These are phyloP conservation scores for Uloborus plumipes DNA, from an alignment of 2,888 invertebrate species.

Conservation along the genomic window DNA sequence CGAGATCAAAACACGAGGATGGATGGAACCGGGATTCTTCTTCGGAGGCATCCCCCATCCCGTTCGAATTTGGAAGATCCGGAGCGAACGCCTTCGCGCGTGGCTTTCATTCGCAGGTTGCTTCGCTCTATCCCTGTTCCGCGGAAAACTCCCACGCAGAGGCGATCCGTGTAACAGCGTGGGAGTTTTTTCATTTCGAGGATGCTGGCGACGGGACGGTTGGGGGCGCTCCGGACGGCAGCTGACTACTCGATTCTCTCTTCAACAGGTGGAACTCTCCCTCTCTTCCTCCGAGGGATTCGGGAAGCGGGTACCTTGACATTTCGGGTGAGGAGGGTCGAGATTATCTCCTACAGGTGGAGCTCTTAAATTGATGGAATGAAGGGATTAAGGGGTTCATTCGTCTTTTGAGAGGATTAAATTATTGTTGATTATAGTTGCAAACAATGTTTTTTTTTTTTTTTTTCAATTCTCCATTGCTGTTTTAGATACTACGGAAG, in stretches of 20 bases:
- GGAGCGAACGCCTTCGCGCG: constrained; percentile 30
- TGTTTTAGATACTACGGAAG: too few species aligned
- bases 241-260: not conserved
- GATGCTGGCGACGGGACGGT: constrained; percentile 4
- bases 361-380: too few species aligned
- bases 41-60: not conserved
- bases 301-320: not conserved
- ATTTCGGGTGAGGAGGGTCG: not conserved
- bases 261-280: constrained; percentile 36
- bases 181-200: constrained; percentile 25
- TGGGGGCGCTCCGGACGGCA: constrained; percentile 42
- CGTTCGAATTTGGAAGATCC: not conserved
- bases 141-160: constrained; percentile 19
- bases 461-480: too few species aligned
- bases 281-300: not conserved
- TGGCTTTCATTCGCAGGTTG: constrained; percentile 19
- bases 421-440: too few species aligned
- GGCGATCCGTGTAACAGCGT: constrained; percentile 28
- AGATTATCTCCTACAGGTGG: too few species aligned
- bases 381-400: too few species aligned
- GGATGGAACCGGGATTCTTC: too few species aligned
- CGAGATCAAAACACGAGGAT: not conserved
- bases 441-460: too few species aligned
- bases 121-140: constrained; percentile 9
- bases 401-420: too few species aligned